These are phyloP conservation scores for Drosophila equinoxialis DNA, from an alignment of 1,140 invertebrate genomes.

Conservation along the genomic window DNA sequence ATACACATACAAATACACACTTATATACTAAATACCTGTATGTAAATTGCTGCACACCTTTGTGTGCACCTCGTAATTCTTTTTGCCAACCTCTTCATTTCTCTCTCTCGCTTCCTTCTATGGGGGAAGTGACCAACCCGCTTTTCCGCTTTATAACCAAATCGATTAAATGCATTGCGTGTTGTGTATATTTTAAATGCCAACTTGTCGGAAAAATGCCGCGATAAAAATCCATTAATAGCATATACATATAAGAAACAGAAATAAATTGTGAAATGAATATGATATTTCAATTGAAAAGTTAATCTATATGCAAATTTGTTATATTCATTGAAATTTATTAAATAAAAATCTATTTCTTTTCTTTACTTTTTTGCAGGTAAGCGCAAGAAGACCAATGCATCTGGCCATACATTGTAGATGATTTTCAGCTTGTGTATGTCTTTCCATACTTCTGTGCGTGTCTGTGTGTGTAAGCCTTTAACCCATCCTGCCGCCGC, in stretches of 20 bases:
- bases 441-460: neutral
- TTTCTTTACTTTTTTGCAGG: constrained; percentile 49
- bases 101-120: neutral
- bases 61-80: neutral
- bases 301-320: neutral
- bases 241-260: constrained; percentile 4
- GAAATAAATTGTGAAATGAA: constrained; percentile 37
- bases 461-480: constrained; percentile 41
- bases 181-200: constrained; percentile 64
- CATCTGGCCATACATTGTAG: neutral
- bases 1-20: constrained; percentile 11
- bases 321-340: neutral
- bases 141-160: constrained; percentile 37
- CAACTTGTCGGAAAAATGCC: constrained; percentile 38
- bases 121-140: neutral
- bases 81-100: neutral
- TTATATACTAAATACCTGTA: neutral
- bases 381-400: constrained; percentile 45
- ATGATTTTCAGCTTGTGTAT: constrained; percentile 5
- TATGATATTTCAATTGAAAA: constrained; percentile 23
- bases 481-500: constrained; percentile 38
- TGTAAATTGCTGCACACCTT: neutral
- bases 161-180: constrained; percentile 67
- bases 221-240: constrained; percentile 6
- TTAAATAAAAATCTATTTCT: neutral